Percentiles rank a stretch among this genome's conserved stretches.
Evolutionary conservation across 1,140 invertebrate species (phyloP).

Genomic region (Stenopsyche tienmushanensis): DNA sequence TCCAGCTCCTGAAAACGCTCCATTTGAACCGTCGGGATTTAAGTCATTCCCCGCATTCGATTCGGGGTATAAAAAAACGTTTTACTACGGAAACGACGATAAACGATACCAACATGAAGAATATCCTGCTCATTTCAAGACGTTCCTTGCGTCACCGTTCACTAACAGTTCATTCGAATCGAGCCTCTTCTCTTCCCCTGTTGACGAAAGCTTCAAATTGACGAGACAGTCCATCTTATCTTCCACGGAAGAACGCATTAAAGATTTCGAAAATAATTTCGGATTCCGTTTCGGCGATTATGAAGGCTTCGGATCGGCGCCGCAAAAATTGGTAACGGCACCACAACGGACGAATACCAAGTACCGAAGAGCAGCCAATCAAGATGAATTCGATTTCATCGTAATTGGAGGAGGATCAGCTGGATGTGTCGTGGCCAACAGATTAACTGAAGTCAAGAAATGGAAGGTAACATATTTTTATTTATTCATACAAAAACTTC

Average conservation of each 20-base stretch:
- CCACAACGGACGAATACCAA: background rate
- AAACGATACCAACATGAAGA: background rate
- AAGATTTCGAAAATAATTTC: slow-evolving; percentile 17
- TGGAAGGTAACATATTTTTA: slow-evolving; percentile 49
- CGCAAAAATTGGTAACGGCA: slow-evolving; percentile 3
- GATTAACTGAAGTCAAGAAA: slow-evolving; percentile 57
- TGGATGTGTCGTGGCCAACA: slow-evolving; percentile 65
- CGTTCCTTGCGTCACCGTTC: slow-evolving; percentile 17
- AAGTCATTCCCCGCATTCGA: background rate
- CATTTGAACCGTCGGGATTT: background rate
- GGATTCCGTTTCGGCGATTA: slow-evolving; percentile 31
- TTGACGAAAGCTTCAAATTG: slow-evolving; percentile 16
- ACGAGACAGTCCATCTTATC: slow-evolving; percentile 18
- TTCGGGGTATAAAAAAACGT: background rate
- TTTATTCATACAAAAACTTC: slow-evolving; percentile 2
- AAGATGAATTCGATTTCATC: slow-evolving; percentile 56
- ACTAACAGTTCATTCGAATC: slow-evolving; percentile 15
- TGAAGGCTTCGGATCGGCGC: slow-evolving; percentile 1
- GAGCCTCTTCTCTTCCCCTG: slow-evolving; percentile 11
- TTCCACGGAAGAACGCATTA: slow-evolving; percentile 30
- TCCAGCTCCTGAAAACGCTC: background rate
- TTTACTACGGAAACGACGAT: background rate
- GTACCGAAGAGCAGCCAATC: slow-evolving; percentile 20
- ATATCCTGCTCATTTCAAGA: slow-evolving; percentile 11
- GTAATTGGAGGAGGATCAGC: slow-evolving; percentile 67